A percentile compares a stretch with the other conserved stretches of the same genome.
Conservation (phyloP, 2,113 vertebrate species). For the Callorhinus ursinus region DNA sequence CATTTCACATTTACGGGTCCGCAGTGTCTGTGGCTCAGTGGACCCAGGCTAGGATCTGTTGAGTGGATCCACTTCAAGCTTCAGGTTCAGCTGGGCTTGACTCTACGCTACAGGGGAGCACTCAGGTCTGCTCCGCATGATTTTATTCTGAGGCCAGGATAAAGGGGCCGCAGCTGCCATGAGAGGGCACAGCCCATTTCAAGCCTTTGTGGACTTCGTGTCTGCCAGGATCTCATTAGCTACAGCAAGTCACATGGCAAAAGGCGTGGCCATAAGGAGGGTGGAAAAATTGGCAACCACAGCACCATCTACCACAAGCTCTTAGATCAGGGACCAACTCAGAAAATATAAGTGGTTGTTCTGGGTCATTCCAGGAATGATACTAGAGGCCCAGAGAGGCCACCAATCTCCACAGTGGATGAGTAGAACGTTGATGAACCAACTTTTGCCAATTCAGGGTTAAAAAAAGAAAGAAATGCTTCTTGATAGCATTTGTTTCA, state of each 20-base stretch:
- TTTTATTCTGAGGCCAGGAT: background rate
- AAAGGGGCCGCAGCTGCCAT: background rate
- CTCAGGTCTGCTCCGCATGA: background rate
- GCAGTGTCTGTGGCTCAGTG: background rate
- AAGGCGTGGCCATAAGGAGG: background rate
- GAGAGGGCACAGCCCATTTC: background rate
- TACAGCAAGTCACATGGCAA: background rate
- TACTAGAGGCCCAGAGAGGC: background rate
- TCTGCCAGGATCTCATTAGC: background rate
- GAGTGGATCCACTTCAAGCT: background rate
- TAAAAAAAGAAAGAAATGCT: background rate
- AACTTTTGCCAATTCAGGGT: background rate
- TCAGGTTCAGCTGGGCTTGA: background rate
- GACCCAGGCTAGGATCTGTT: background rate
- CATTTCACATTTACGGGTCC: background rate
- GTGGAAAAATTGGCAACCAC: background rate
- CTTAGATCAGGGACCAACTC: background rate
- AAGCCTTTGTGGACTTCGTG: background rate
- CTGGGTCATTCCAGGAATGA: background rate
- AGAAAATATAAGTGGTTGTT: background rate
- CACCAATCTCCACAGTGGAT: background rate
- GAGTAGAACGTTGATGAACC: background rate
- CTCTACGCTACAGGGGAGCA: background rate
- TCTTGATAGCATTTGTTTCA: conserved; percentile 22
- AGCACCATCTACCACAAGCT: background rate